phyloP scores from a whole-genome alignment of 2,113 vertebrate species.

The Danionella cerebrum region DNA sequence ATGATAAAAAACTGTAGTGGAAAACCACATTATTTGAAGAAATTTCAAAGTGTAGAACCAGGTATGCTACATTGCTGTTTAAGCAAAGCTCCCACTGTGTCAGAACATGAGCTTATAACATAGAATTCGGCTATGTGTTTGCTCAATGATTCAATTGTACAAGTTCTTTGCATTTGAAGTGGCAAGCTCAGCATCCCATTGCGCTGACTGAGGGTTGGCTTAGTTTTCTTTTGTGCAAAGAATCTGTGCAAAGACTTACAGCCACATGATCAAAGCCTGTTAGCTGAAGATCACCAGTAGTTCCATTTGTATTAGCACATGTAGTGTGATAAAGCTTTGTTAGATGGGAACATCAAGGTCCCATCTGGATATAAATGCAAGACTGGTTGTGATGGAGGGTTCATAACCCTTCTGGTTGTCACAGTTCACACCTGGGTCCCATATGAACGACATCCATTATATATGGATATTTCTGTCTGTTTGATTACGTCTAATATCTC shows the following conservation, averaged over 20 bases:
- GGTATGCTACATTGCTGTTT: not conserved
- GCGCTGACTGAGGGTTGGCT: not conserved
- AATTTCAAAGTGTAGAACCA: not conserved
- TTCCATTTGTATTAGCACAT: not conserved
- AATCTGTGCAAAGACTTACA: not conserved
- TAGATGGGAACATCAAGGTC: slow-evolving; percentile 24
- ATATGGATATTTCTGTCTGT: slow-evolving; percentile 3
- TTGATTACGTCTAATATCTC: slow-evolving; percentile 31
- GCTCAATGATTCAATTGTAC: not conserved
- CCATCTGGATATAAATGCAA: slow-evolving; percentile 52
- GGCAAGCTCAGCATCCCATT: slow-evolving; percentile 3
- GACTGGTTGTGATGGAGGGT: slow-evolving; percentile 22
- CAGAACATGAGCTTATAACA: not conserved
- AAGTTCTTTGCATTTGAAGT: not conserved
- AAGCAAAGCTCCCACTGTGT: not conserved
- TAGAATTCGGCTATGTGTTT: not conserved
- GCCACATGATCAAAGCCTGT: not conserved
- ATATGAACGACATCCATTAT: slow-evolving; percentile 32
- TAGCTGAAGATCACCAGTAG: not conserved
- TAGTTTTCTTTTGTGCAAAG: slow-evolving; percentile 1
- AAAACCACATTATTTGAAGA: not conserved
- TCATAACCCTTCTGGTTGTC: slow-evolving; percentile 15
- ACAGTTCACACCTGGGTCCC: slow-evolving; percentile 46
- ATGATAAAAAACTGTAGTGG: no score
- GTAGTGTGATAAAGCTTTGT: slow-evolving; percentile 14